Evolutionary conservation across 2,888 invertebrate genomes (phyloP).

Genomic region (Kuschelorhynchus macadamiae): DNA sequence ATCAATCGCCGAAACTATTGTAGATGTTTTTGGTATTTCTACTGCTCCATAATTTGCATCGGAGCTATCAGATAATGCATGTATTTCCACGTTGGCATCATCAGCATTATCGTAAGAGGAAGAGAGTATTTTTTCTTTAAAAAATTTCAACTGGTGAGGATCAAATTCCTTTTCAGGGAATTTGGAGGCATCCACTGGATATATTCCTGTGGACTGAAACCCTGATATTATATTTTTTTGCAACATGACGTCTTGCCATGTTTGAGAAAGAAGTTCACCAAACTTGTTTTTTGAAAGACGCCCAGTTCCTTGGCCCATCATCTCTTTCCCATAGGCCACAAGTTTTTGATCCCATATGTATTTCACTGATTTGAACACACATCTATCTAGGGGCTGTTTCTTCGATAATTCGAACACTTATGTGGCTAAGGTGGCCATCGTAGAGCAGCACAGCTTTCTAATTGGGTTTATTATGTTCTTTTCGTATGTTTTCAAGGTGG

Average conservation of each 20-base stretch:
- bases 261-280: constrained; percentile 16
- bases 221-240: constrained; percentile 15
- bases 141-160: neutral
- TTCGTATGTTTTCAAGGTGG: constrained; percentile 35
- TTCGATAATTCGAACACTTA: constrained; percentile 47
- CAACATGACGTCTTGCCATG: constrained; percentile 9
- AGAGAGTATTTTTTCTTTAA: constrained; percentile 1
- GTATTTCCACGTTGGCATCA: constrained; percentile 1
- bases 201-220: constrained; percentile 14
- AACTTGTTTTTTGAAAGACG: constrained; percentile 21
- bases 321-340: constrained; percentile 19
- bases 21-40: constrained; percentile 3
- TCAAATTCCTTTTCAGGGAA: neutral
- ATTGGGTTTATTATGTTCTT: no score
- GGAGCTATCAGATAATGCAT: neutral
- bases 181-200: no score
- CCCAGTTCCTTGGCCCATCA: no score
- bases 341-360: constrained; percentile 43
- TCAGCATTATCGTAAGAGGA: neutral
- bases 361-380: constrained; percentile 42
- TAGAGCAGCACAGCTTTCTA: no score
- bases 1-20: constrained; percentile 1
- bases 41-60: neutral
- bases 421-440: constrained; percentile 41
- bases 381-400: constrained; percentile 46